phyloP scores from a whole-genome alignment of 1,140 invertebrate species.

The Trissolcus basalis region DNA sequence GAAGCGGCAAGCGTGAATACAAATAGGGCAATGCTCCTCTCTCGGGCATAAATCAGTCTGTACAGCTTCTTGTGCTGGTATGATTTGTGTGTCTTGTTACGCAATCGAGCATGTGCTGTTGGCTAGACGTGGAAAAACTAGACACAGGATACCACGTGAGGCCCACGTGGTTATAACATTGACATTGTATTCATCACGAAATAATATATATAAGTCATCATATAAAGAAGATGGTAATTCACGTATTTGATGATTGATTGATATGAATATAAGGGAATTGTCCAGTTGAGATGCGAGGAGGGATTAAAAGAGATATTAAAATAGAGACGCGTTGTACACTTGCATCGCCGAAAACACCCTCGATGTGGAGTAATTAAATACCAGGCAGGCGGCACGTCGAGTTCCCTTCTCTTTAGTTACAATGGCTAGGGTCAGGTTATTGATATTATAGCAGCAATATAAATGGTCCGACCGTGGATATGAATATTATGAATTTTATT shows the following conservation, averaged over 20 bases:
- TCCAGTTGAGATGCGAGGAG: constrained; percentile 38
- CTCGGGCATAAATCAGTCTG: constrained; percentile 71
- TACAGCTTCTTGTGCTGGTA: constrained; percentile 66
- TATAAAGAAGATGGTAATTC: no score
- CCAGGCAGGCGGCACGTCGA: constrained; percentile 69
- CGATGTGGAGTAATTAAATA: constrained; percentile 73
- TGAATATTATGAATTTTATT: constrained; percentile 74
- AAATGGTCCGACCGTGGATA: constrained; percentile 70
- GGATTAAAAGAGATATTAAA: constrained; percentile 50
- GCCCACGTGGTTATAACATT: constrained; percentile 64
- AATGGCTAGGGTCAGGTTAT: constrained; percentile 65
- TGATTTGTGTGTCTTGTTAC: constrained; percentile 71
- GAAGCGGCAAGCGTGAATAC: constrained; percentile 45
- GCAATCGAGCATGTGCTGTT: constrained; percentile 72
- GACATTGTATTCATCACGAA: constrained; percentile 34
- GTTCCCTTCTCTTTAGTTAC: constrained; percentile 53
- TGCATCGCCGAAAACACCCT: constrained; percentile 64
- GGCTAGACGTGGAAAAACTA: constrained; percentile 73
- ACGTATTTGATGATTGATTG: no score
- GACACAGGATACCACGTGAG: constrained; percentile 72
- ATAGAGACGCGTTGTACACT: constrained; percentile 55
- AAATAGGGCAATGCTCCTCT: constrained; percentile 66
- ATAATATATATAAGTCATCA: constrained; percentile 33
- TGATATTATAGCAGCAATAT: constrained; percentile 69
- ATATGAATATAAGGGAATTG: no score